Base-by-base conservation (phyloP, 2,888 invertebrate species). In the Liposcelis brunnea region DNA sequence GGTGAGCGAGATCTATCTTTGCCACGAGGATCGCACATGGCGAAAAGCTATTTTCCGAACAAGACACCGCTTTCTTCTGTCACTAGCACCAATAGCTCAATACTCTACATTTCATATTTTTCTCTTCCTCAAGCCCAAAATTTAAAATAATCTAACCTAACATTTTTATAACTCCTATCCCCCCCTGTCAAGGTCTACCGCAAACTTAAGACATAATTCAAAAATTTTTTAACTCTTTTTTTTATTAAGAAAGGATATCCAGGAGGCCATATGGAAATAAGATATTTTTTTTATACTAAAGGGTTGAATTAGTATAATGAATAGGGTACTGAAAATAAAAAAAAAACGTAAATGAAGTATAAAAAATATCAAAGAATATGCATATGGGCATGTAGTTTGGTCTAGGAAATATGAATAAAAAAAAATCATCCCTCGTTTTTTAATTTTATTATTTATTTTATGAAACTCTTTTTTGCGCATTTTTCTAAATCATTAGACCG, bases 401-500 rank as follows among this genome's bases (percentile, higher is more conserved):
- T 16, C 35, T 16, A 35, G 35, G 35, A 35, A 35, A 35, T 35
- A 14, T 35, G 15, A 35, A 35, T 35, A 16, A 14, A 26, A 26
- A 26, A 26, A 26, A 26, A 26, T 26, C 26, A 26, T 26, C 26
- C 26, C 26, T 26, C 26, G 8, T 26, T 26, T 26, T 26, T 8
- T 6, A 26, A 26, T 26, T 26, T 26, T 26, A 26, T 26, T 26
- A 26, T 26, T 26, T 26, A 26, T 26, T 26, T 26, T 26, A 26
- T 26, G 26, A 26, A 26, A 26, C 26, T 26, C 26, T 35, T 35
- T 35, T 15, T 35, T 10, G 16, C 16, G 15, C 16, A 15, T 35
- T 35, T 35, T 35, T 35, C 35, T 35, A 35, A 35, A 35, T 35
- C 35, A 35, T 35, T 35, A 35, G 35, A 35, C 35, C 35, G 16